Conservation (phyloP, 2,113 vertebrate species). For the Psophia crepitans region DNA sequence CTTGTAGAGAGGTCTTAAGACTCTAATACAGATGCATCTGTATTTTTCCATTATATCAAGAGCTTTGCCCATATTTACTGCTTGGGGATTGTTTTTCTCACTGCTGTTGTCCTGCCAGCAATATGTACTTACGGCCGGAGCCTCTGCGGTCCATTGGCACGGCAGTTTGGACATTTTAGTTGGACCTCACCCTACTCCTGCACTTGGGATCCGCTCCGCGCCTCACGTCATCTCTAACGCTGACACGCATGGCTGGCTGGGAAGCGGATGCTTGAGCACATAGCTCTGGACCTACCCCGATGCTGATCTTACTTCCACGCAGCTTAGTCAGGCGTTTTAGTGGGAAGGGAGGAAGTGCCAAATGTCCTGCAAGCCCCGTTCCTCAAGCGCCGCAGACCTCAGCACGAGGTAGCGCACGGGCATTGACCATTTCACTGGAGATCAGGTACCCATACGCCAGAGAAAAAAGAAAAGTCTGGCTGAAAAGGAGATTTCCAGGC, state of each 20-base stretch:
- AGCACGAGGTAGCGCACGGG: background rate
- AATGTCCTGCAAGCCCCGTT: background rate
- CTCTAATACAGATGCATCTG: slow-evolving; percentile 20
- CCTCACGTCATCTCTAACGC: background rate
- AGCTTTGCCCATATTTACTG: slow-evolving; percentile 38
- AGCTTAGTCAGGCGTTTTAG: background rate
- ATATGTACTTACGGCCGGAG: background rate
- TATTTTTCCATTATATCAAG: background rate
- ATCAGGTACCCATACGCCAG: background rate
- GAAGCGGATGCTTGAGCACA: background rate
- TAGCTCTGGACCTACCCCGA: background rate
- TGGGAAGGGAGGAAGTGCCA: background rate
- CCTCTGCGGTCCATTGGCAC: slow-evolving; percentile 12
- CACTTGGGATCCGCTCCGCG: background rate
- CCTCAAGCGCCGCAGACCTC: background rate
- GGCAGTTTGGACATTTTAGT: background rate
- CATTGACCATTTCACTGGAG: fast-evolving
- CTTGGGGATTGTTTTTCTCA: slow-evolving; percentile 49
- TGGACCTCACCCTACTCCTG: background rate
- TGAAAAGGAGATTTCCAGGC: background rate
- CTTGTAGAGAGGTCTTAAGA: background rate
- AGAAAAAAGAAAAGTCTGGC: background rate
- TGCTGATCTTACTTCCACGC: background rate
- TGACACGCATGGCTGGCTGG: background rate
- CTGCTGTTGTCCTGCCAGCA: slow-evolving; percentile 46